These are phyloP conservation scores for Mus minutoides DNA, from an alignment of 2,797 vertebrate genomes.

Conservation along the genomic window DNA sequence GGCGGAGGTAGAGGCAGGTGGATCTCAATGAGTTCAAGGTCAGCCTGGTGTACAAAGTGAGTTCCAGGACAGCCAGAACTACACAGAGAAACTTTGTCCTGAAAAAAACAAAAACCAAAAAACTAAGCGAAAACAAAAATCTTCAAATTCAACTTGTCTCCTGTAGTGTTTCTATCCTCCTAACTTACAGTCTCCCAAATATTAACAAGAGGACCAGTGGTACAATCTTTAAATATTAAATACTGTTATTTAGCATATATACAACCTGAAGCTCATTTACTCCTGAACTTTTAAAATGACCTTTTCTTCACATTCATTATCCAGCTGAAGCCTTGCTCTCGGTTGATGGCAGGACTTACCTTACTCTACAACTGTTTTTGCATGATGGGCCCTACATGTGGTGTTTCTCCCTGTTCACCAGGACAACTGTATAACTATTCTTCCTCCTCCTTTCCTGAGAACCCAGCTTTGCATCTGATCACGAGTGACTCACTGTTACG, in stretches of 20 bases:
- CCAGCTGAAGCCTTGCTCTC: background rate
- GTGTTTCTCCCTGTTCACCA: background rate
- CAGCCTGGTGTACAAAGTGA: background rate
- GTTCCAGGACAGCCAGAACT: background rate
- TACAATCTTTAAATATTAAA: background rate
- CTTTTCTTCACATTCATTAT: background rate
- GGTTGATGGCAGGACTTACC: background rate
- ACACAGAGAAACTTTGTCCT: background rate
- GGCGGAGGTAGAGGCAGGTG: too few relatives aligned
- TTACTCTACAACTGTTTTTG: background rate
- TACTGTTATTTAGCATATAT: background rate
- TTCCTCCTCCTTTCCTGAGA: background rate
- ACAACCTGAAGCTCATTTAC: background rate
- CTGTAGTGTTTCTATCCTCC: background rate
- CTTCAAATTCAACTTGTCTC: background rate
- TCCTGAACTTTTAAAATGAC: background rate
- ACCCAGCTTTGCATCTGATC: background rate
- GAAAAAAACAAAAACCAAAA: background rate
- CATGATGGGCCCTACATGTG: too few relatives aligned
- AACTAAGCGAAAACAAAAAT: too few relatives aligned
- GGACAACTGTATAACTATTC: background rate
- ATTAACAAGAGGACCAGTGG: background rate
- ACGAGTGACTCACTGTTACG: background rate
- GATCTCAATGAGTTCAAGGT: background rate
- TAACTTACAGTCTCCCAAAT: background rate